phyloP scores from a whole-genome alignment of 1,140 invertebrate species.

The Polypedilum pembai region DNA sequence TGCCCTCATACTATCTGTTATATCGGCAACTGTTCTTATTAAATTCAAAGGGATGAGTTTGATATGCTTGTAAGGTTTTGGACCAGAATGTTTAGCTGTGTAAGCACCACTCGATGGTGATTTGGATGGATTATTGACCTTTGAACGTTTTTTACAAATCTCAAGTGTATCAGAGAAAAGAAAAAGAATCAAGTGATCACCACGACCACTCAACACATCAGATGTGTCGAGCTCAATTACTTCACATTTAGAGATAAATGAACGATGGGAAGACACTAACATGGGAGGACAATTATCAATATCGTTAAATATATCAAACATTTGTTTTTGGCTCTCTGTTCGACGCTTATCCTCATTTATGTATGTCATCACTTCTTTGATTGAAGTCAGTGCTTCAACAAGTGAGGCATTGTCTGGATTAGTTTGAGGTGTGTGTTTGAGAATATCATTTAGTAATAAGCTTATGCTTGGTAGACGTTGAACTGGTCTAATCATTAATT shows the following conservation, averaged over 20 bases:
- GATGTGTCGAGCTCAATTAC: constrained; percentile 71
- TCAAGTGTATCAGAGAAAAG: constrained; percentile 91
- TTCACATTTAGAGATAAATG: constrained; percentile 78
- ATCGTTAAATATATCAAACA: constrained; percentile 97
- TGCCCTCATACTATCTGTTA: constrained; percentile 74
- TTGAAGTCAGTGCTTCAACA: constrained; percentile 73
- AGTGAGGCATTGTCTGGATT: constrained; percentile 80
- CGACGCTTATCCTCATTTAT: constrained; percentile 96
- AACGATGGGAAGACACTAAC: constrained; percentile 83
- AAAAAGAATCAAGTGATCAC: constrained; percentile 81
- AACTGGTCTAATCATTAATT: constrained; percentile 91
- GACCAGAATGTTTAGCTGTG: constrained; percentile 34
- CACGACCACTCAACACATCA: constrained; percentile 75
- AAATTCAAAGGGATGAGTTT: constrained; percentile 78
- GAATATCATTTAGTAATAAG: constrained; percentile 86
- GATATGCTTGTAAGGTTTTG: constrained; percentile 85
- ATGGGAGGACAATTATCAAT: constrained; percentile 94
- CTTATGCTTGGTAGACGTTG: constrained; percentile 93
- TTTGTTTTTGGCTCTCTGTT: constrained; percentile 86
- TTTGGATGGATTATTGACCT: constrained; percentile 60
- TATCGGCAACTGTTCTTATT: constrained; percentile 82
- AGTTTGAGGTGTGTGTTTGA: constrained; percentile 79
- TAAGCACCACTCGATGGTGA: constrained; percentile 54
- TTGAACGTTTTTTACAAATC: constrained; percentile 80
- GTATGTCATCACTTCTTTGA: constrained; percentile 89